Conservation (phyloP, 2,888 invertebrate genomes). For the Cyaniris semiargus region DNA sequence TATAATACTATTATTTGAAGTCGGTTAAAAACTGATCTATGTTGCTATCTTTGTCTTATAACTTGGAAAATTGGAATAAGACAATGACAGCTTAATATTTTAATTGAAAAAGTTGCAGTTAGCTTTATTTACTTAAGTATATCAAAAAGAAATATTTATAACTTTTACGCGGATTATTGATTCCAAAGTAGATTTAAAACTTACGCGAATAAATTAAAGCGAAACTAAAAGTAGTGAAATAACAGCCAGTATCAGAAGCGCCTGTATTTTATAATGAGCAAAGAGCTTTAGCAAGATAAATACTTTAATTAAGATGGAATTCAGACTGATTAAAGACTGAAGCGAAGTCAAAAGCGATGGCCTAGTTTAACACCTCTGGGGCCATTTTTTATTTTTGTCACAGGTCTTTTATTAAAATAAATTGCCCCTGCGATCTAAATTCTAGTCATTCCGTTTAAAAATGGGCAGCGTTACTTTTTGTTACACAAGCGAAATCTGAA, state of each 20-base stretch:
- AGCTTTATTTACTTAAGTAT: too few species aligned
- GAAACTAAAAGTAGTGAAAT: neutral
- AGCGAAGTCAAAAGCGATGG: neutral
- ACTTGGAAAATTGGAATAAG: too few species aligned
- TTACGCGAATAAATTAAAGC: neutral
- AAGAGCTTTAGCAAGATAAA: neutral
- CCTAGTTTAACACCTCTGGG: slow-evolving; percentile 13
- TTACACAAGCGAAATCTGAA: neutral
- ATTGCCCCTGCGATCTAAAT: neutral
- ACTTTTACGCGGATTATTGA: too few species aligned
- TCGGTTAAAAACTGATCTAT: too few species aligned
- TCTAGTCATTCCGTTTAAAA: neutral
- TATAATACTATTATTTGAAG: too few species aligned
- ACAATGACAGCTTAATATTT: too few species aligned
- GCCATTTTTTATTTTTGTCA: slow-evolving; percentile 1
- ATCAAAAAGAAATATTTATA: too few species aligned
- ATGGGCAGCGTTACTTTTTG: neutral
- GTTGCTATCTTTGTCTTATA: too few species aligned
- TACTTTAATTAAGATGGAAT: slow-evolving; percentile 16
- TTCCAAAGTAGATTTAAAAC: too few species aligned
- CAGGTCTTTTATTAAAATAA: slow-evolving; percentile 9
- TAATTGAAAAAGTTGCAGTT: too few species aligned
- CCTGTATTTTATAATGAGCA: slow-evolving; percentile 15
- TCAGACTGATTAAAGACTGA: slow-evolving; percentile 13
- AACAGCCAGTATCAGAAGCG: neutral